These are phyloP conservation scores for Cassiopea xamachana DNA, from an alignment of 30 jellyfish, hydroid and myxozoan species.

Conservation along the genomic window DNA sequence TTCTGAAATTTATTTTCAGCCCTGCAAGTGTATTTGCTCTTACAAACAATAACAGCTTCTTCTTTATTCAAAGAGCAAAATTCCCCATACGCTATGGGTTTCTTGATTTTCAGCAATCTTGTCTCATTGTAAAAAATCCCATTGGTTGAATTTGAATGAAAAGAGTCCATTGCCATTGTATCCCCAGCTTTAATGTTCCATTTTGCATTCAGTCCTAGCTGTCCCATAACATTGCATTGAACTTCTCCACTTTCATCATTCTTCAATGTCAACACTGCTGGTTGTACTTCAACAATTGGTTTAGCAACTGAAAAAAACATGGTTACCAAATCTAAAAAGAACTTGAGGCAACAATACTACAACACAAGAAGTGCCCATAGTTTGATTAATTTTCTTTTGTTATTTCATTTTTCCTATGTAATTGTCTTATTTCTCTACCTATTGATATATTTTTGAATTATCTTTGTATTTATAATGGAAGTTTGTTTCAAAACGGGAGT, in stretches of 20 bases:
- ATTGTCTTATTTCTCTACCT: too few species aligned
- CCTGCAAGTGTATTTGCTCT: constrained; percentile 25
- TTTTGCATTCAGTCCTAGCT: constrained; percentile 46
- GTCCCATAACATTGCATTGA: constrained; percentile 57
- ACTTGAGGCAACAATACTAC: background rate
- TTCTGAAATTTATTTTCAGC: constrained; percentile 21
- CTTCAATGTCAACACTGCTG: background rate
- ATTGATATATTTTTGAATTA: too few species aligned
- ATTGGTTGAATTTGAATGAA: constrained; percentile 16
- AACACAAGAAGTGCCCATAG: background rate
- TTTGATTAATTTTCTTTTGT: background rate
- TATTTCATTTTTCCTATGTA: background rate
- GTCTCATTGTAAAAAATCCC: constrained; percentile 42
- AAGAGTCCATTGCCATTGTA: background rate
- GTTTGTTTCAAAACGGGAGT: too few species aligned
- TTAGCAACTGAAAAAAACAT: constrained; percentile 5
- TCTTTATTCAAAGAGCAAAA: constrained; percentile 9
- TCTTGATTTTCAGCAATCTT: background rate
- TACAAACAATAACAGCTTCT: constrained; percentile 38
- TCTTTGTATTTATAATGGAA: too few species aligned
- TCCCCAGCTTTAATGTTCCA: constrained; percentile 10
- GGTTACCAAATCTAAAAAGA: background rate
- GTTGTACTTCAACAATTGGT: constrained; percentile 22
- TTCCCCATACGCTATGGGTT: constrained; percentile 7
- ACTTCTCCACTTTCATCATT: constrained; percentile 6